Conservation (phyloP, 2,797 vertebrate genomes). For the Australoheros facetus region DNA sequence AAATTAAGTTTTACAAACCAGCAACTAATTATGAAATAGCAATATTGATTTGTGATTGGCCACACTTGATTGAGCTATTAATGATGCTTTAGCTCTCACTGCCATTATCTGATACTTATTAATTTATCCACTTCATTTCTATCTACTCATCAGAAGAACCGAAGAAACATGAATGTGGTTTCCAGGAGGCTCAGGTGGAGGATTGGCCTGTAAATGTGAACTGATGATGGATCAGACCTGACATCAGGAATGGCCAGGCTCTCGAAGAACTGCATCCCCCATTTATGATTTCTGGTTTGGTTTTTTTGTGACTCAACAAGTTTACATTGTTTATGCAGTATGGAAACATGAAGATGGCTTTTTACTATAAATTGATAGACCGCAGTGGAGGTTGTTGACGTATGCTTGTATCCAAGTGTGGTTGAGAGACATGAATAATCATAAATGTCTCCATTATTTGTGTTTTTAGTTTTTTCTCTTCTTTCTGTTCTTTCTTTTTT, state of each 20-base stretch:
- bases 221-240: constrained; percentile 52
- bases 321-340: constrained; percentile 32
- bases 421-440: constrained; percentile 10
- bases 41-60: constrained; percentile 39
- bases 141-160: constrained; percentile 65
- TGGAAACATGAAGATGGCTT: constrained; percentile 45
- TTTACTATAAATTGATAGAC: constrained; percentile 45
- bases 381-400: constrained; percentile 12
- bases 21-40: constrained; percentile 66
- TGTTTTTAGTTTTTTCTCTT: not conserved
- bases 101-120: constrained; percentile 73
- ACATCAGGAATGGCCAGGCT: constrained; percentile 28
- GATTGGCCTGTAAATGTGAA: constrained; percentile 22
- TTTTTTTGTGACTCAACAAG: constrained; percentile 43
- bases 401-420: constrained; percentile 12
- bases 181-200: constrained; percentile 47
- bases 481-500: not conserved
- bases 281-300: constrained; percentile 44
- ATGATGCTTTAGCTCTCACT: constrained; percentile 67
- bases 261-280: constrained; percentile 24
- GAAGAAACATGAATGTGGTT: constrained; percentile 64
- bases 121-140: constrained; percentile 62
- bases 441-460: not conserved
- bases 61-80: constrained; percentile 73
- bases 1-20: constrained; percentile 56